Base-by-base conservation (phyloP, 2,888 invertebrate genomes). In the Laspeyria flexula region DNA sequence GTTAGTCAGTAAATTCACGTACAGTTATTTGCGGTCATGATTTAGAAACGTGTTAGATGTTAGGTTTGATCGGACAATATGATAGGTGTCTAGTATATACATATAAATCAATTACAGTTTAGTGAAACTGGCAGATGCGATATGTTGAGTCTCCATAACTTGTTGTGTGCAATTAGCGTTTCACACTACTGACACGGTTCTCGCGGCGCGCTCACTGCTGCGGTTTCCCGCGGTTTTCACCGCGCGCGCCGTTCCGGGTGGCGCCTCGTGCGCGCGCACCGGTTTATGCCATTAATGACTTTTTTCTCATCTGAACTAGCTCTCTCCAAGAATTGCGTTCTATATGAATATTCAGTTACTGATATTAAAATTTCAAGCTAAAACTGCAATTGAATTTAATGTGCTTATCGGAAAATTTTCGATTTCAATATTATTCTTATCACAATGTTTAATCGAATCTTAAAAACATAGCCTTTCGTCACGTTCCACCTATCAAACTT, bases 151-250 rank as follows among this genome's bases (percentile, higher is more conserved):
- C 74, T 77, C 77, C 76, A 81, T 81, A 77, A 82, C 79, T 85
- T 76, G 80, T 81, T 72, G 75, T 71, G 74, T 76, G 87, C 85
- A 90, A 90, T 89, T 90, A 90, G 85, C 84, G 86, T 88, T 90
- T 89, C 88, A 90, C 90, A 90, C 92, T 90, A 91, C 88, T 92
- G 90, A 92, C 92, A 92, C 90, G 90, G 88, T 91, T 92, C 89
- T 87, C 87, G 85, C 83, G 83, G 75, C 79, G 79, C 79, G 81
- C 73, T 83, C 76, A 75, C 81, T 81, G 81, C 90, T 90, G 92
- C 92, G 92, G 91, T 91, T 90, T 90, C 88, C 88, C 88, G 89
- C 85, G 85, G 83, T 86, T 90, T 91, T 89, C 90, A 79, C 91
- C 86, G 85, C 87, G 81, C 79, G 73, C 87, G 78, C 79, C 90